Base-by-base conservation (phyloP, 30 jellyfish, hydroid and myxozoan genomes). In the Clytia hemisphaerica region DNA sequence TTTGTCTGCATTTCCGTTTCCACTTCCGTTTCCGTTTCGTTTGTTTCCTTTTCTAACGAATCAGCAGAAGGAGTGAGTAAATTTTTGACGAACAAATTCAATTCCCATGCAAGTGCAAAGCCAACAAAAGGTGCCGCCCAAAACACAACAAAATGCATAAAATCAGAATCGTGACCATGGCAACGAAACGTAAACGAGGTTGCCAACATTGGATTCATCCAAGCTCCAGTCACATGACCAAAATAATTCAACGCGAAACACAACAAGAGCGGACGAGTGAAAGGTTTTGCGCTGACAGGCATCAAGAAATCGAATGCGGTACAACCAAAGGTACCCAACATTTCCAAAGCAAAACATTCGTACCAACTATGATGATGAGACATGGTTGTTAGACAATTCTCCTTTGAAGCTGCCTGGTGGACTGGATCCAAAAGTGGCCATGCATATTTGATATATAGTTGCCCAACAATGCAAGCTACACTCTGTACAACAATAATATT, bases 121-220 rank as follows among this genome's bases (percentile, higher is more conserved):
- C 88, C 94, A 48, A 75, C 53, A 49, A 47, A 76, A 1, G 97
- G 97, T 3, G 92, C 94, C 25, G 80, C 30, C 97, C 97, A 88
- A 40, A 79, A 88, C 4, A 83, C 74, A 7, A 80, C 51, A 19
- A 88, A 47, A 59, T 88, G 97, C 45, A 79, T 86, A 90, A 83
- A 70, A 2, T 63, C 83, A 63, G 80, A 73, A 18, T 65, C 72
- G 69, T 78, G 93, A 26, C 97, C 97, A 25, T 6, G 36, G 62
- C 97, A 88, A 27, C 79, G 83, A 51, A 79, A 71, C 5, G 97
- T 88, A 69, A 69, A 89, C 14, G 93, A 81, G 6, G 97, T 49
- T 30, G 97, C 97, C 46, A 70, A 45, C 7, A 87, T 89, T 16
- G 97, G 94, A 74, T 88, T 78, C 97, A 88, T 88, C 97, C 97